Conservation (phyloP, 1,140 invertebrate species). For the Cherax destructor region DNA sequence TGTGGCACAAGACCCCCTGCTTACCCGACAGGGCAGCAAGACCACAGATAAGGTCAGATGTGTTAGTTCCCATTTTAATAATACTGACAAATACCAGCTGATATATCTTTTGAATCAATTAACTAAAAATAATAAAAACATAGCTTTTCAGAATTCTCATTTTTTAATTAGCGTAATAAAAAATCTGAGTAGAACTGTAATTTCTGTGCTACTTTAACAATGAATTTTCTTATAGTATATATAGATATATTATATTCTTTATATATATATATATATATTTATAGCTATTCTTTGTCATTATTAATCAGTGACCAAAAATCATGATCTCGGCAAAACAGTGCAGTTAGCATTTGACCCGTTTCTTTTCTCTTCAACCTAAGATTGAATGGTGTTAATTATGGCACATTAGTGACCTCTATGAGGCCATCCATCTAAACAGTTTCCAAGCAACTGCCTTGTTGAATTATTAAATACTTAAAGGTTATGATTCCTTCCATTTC, state of each 20-base stretch:
- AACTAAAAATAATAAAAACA: too few species aligned
- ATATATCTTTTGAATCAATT: neutral
- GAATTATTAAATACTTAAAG: slow-evolving; percentile 9
- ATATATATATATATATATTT: neutral
- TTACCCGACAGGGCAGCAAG: slow-evolving; percentile 21
- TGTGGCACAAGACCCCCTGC: slow-evolving; percentile 11
- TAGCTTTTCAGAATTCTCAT: too few species aligned
- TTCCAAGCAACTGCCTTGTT: slow-evolving; percentile 62
- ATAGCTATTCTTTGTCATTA: slow-evolving; percentile 33
- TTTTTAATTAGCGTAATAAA: too few species aligned
- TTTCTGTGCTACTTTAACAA: too few species aligned
- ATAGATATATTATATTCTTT: too few species aligned
- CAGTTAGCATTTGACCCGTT: slow-evolving; percentile 62
- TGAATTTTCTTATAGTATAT: too few species aligned
- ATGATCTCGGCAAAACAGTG: slow-evolving; percentile 54
- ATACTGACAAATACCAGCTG: slow-evolving; percentile 20
- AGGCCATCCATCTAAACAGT: slow-evolving; percentile 42
- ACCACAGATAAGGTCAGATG: slow-evolving; percentile 31
- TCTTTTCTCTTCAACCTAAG: slow-evolving; percentile 63
- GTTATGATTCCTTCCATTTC: neutral
- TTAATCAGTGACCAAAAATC: slow-evolving; percentile 38
- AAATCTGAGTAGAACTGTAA: too few species aligned
- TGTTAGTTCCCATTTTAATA: slow-evolving; percentile 45
- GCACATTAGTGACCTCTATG: slow-evolving; percentile 61
- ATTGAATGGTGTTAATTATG: slow-evolving; percentile 66